These are phyloP conservation scores for Drosophila oshimai DNA, from an alignment of 1,140 invertebrate species.

Conservation along the genomic window DNA sequence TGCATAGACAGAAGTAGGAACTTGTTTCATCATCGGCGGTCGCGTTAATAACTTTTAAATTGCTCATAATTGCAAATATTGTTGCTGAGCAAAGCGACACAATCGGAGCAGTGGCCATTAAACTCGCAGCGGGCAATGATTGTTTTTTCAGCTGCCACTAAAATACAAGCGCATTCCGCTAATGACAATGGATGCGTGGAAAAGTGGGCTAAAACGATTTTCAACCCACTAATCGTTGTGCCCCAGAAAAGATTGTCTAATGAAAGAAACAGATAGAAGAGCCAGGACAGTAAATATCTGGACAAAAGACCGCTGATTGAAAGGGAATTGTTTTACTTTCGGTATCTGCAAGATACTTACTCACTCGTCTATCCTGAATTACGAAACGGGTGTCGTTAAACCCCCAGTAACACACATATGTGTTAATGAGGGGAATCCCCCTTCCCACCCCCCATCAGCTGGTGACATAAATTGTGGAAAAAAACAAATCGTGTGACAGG, in stretches of 20 bases:
- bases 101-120: conserved; percentile 19
- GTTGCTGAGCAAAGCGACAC: conserved; percentile 7
- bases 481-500: conserved; percentile 56
- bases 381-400: not conserved
- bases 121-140: conserved; percentile 45
- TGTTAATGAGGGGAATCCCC: conserved; percentile 16
- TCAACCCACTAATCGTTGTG: conserved; percentile 49
- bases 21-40: conserved; percentile 43
- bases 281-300: conserved; percentile 24
- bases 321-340: conserved; percentile 19
- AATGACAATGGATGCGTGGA: conserved; percentile 32
- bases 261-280: conserved; percentile 1
- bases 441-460: not conserved
- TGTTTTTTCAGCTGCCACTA: conserved; percentile 37
- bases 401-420: not conserved
- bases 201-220: conserved; percentile 47
- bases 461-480: conserved; percentile 44
- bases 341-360: conserved; percentile 12
- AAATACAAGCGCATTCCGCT: conserved; percentile 25
- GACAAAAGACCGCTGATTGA: conserved; percentile 31
- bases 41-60: conserved; percentile 74
- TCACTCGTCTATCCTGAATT: not conserved
- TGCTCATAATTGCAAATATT: conserved; percentile 68
- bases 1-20: conserved; percentile 14
- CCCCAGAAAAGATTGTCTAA: conserved; percentile 39